A percentile compares a stretch with the other conserved stretches of the same genome.
These are phyloP conservation scores for Marisa cornuarietis DNA, from an alignment of 1,140 invertebrate genomes.

Conservation along the genomic window DNA sequence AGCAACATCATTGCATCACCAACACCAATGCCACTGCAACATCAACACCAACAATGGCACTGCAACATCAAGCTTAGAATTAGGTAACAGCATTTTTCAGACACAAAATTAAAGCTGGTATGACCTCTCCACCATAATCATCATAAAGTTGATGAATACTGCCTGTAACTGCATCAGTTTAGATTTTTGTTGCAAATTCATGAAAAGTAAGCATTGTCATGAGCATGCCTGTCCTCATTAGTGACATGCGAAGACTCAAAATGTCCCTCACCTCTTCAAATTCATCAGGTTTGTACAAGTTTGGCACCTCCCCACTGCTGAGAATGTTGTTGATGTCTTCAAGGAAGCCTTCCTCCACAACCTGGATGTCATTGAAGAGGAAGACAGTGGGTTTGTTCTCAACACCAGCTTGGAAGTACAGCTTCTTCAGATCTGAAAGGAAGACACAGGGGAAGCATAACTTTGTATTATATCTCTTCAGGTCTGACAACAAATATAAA, in stretches of 20 bases:
- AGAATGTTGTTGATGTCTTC: constrained; percentile 67
- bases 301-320: constrained; percentile 66
- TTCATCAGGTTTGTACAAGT: constrained; percentile 66
- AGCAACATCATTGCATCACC: too few relatives aligned
- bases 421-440: constrained; percentile 76
- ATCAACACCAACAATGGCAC: too few relatives aligned
- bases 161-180: too few relatives aligned
- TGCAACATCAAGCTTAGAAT: too few relatives aligned
- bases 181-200: too few relatives aligned
- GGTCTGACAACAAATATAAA: constrained; percentile 66
- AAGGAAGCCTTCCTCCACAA: constrained; percentile 65
- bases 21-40: too few relatives aligned
- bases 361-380: constrained; percentile 82
- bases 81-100: too few relatives aligned
- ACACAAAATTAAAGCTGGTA: too few relatives aligned
- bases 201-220: too few relatives aligned
- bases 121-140: too few relatives aligned
- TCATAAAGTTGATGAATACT: too few relatives aligned
- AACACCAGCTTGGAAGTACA: constrained; percentile 79
- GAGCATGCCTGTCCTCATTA: too few relatives aligned
- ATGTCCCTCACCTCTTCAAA: constrained; percentile 66
- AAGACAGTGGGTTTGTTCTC: constrained; percentile 80
- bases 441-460: constrained; percentile 49
- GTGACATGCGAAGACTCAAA: neutral
- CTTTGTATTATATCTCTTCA: constrained; percentile 78